Evolutionary conservation across 2,797 vertebrate genomes (phyloP).

Genomic region (Coranthus polyacanthus): DNA sequence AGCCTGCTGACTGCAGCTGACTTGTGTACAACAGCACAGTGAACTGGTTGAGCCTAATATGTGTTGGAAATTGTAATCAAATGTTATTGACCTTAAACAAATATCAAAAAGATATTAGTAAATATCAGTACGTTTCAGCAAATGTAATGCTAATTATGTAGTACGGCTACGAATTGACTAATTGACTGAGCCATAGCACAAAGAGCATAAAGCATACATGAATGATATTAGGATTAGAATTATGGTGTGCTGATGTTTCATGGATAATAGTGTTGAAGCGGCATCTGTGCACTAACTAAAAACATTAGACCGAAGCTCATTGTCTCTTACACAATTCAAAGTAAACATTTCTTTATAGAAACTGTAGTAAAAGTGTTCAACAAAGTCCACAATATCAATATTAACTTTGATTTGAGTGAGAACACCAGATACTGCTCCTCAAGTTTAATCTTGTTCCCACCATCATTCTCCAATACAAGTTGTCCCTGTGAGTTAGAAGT

Average conservation of each 20-base stretch:
- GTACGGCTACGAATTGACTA: background rate
- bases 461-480: slow-evolving; percentile 8
- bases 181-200: slow-evolving; percentile 33
- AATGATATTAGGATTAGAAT: slow-evolving; percentile 28
- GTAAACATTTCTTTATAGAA: background rate
- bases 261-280: slow-evolving; percentile 20
- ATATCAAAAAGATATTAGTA: too few species aligned
- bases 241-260: slow-evolving; percentile 27
- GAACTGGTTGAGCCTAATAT: slow-evolving; percentile 1
- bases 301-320: slow-evolving; percentile 32
- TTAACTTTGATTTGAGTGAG: background rate
- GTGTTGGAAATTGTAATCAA: slow-evolving; percentile 4
- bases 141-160: too few species aligned
- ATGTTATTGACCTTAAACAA: background rate
- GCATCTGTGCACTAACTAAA: slow-evolving; percentile 51
- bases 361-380: slow-evolving; percentile 11
- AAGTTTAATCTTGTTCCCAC: slow-evolving; percentile 13
- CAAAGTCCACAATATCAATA: slow-evolving; percentile 2
- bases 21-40: slow-evolving; percentile 9
- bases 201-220: slow-evolving; percentile 3
- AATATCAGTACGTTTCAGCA: too few species aligned
- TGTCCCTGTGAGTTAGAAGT: slow-evolving; percentile 43
- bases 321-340: slow-evolving; percentile 12
- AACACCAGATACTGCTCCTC: slow-evolving; percentile 9
- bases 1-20: slow-evolving; percentile 26